Evolutionary conservation across 2,113 vertebrate genomes (phyloP), one percentile per base, ranked within the genome.

Genomic region (Clarias batrachus): DNA sequence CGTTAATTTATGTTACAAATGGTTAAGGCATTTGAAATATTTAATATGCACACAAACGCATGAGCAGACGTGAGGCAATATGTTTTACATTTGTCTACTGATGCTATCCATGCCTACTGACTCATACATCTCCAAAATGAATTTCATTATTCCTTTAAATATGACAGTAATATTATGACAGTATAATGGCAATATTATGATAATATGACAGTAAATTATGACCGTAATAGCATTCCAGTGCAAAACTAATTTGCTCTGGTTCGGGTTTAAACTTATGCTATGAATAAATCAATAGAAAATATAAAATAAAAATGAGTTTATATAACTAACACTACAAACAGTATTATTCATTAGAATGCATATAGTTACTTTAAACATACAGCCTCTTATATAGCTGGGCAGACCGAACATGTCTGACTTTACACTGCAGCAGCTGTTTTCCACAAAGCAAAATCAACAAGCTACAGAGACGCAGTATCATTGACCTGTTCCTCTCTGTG

Each of bases 401-500:
- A 76, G 71, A 65, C 10, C 1, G 52, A 78, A 16, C 13, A 27
- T 4, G 14, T 9, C 25, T n/a, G 57, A 19, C 17, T 25, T 54
- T 8, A 52, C 14, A 86, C n/a, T 11, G n/a, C 73, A 56, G 1
- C 1, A n/a, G 25, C 84, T 77, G 1, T 88, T 88, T 82, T 48
- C 17, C 82, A 80, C 60, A 73, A 88, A 73, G 19, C 37, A 78
- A 83, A 14, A 54, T 62, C n/a, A 63, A 70, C n/a, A 78, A 37
- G 73, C 37, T 66, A 71, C 82, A 86, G 9, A 3, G 19, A 65
- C n/a, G n/a, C 71, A 83, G 16, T 71, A 14, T 13, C 23, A 2
- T 63, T 63, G 19, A 59, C 52, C 27, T 60, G 68, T 57, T 23
- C 41, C 27, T 57, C 4, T 73, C n/a, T 81, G 41, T 48, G 17